Evolutionary conservation across 2,888 invertebrate species (phyloP), one percentile per base, ranked within the genome.

Genomic region (Gandaritis pyraliata): DNA sequence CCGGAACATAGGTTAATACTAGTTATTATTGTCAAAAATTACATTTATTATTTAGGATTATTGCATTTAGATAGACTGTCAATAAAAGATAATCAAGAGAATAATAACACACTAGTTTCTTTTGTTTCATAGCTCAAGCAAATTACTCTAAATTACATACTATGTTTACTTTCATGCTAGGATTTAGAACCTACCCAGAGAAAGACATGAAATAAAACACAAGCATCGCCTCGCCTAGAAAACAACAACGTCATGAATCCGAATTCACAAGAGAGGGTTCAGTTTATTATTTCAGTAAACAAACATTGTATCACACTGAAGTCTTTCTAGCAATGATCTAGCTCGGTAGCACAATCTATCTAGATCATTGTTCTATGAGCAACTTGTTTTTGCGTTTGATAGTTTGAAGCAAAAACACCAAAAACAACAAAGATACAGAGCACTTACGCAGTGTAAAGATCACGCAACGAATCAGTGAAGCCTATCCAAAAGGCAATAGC

Each of bases 351-450:
- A 71, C 12, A 13, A 23, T 59, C 15, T 7, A 7, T 8, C 64
- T 62, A 62, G 68, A 72, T 63, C 72, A 76, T 74, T 67, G 70
- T 78, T 59, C 74, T 75, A 69, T 70, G 72, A 81, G 77, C 78
- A 77, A 78, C 70, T 76, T 81, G 72, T 82, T 85, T 86, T 80
- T 82, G 81, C 84, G 81, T 83, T 82, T 77, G 74, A 83, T 71
- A 76, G 64, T 67, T 67, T 62, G 49, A 74, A 68, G 68, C 70
- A 72, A 73, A 71, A 75, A 80, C 86, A 90, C 90, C 89, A 91
- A 90, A 90, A 75, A 80, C 86, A 90, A 90, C 89, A 91, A 90
- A 90, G 90, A 87, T 88, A 78, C 70, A 78, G 52, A 65, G 72
- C 77, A 88, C 88, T 87, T 86, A 85, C 86, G 83, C 80, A 82